A percentile compares a stretch with the other conserved stretches of the same genome.
These are phyloP conservation scores for Proctacanthus coquilletti DNA, from an alignment of 1,140 invertebrate species.

Conservation along the genomic window DNA sequence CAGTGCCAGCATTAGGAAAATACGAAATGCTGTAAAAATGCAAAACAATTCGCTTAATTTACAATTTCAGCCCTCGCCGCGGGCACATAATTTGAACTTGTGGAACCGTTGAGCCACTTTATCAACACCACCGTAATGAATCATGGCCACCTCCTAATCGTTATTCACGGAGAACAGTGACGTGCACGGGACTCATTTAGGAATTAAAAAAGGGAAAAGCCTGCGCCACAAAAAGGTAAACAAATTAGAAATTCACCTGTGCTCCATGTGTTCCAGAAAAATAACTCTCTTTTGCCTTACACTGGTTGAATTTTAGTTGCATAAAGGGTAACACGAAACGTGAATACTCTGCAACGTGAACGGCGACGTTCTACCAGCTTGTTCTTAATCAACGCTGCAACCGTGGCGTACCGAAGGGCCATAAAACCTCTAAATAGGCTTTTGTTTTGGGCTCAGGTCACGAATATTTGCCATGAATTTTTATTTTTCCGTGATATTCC, in stretches of 20 bases:
- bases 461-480: conserved; percentile 1
- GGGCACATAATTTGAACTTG: neutral
- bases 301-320: too few relatives aligned
- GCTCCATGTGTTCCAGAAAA: too few relatives aligned
- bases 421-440: neutral
- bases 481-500: neutral
- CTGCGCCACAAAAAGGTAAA: too few relatives aligned
- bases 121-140: conserved; percentile 1
- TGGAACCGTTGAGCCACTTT: too few relatives aligned
- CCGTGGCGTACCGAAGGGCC: neutral
- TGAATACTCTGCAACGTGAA: too few relatives aligned
- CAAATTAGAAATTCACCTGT: too few relatives aligned
- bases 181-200: neutral
- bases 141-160: neutral
- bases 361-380: too few relatives aligned
- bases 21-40: neutral
- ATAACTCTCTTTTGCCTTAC: too few relatives aligned
- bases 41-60: neutral
- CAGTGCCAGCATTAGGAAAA: neutral
- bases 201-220: too few relatives aligned
- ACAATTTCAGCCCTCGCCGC: neutral
- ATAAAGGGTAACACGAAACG: too few relatives aligned
- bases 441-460: conserved; percentile 1
- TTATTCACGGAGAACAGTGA: neutral
- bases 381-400: neutral